A percentile compares a stretch with the other conserved stretches of the same genome.
Evolutionary conservation across 1,140 invertebrate genomes (phyloP).

Genomic region (Spodoptera litura): DNA sequence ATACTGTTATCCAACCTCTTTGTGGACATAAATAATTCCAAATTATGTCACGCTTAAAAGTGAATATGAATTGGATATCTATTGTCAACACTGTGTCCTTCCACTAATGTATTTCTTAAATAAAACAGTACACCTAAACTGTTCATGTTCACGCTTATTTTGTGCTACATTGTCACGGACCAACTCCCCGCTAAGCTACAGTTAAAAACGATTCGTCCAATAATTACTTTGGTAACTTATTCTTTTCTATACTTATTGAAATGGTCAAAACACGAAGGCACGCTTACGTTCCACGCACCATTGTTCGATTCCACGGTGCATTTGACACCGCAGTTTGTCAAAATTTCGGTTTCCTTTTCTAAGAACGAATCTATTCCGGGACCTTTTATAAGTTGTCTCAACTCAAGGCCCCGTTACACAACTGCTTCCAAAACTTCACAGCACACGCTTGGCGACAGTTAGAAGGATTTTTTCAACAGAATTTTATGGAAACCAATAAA

Average conservation of each 20-base stretch:
- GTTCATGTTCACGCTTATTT: constrained; percentile 60
- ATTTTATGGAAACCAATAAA: constrained; percentile 79
- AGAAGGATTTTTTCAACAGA: constrained; percentile 60
- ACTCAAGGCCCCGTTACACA: constrained; percentile 71
- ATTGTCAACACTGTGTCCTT: constrained; percentile 25
- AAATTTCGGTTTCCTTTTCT: constrained; percentile 81
- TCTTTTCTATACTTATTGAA: constrained; percentile 72
- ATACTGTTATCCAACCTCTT: constrained; percentile 14
- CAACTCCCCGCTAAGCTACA: constrained; percentile 74
- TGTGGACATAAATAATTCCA: constrained; percentile 35
- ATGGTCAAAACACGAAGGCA: constrained; percentile 77
- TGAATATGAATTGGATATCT: constrained; percentile 36
- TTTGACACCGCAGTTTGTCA: constrained; percentile 78
- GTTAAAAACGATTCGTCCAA: constrained; percentile 69
- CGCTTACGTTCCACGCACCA: constrained; percentile 72
- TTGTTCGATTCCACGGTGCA: constrained; percentile 63
- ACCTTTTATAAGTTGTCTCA: constrained; percentile 66
- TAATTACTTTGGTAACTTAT: constrained; percentile 78
- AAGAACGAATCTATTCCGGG: constrained; percentile 61
- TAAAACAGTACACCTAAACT: constrained; percentile 40
- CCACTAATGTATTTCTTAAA: constrained; percentile 32
- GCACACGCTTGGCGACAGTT: constrained; percentile 69
- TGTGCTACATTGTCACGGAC: constrained; percentile 57
- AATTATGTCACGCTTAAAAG: constrained; percentile 43
- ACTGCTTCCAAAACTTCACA: constrained; percentile 50